phyloP scores from a whole-genome alignment of 2,797 vertebrate genomes.

The Cynopterus sphinx region DNA sequence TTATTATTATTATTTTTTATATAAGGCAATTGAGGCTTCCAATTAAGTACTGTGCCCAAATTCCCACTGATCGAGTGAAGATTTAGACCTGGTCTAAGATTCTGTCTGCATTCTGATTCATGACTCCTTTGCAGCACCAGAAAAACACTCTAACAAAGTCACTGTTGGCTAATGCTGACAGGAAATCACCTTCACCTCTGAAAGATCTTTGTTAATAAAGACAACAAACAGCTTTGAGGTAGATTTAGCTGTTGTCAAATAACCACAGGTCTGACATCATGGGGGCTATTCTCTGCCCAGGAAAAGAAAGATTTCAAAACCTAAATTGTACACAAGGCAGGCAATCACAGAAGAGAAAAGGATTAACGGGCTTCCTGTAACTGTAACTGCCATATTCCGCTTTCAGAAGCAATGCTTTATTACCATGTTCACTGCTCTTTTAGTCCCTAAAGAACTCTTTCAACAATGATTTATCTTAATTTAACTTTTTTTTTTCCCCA shows the following conservation, averaged over 20 bases:
- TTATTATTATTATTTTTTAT: background rate
- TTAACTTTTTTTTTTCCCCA: constrained; percentile 51
- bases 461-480: constrained; percentile 76
- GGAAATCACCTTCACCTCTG: background rate
- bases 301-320: constrained; percentile 77
- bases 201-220: constrained; percentile 24
- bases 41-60: background rate
- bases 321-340: constrained; percentile 63
- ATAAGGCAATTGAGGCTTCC: background rate
- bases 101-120: background rate
- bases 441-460: constrained; percentile 68
- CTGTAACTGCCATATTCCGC: constrained; percentile 61
- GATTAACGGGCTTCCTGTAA: constrained; percentile 72
- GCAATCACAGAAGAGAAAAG: constrained; percentile 32
- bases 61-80: background rate
- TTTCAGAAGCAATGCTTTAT: constrained; percentile 73
- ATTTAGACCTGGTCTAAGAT: background rate
- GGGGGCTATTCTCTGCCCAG: constrained; percentile 62
- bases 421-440: constrained; percentile 56
- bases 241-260: constrained; percentile 38
- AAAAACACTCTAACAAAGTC: background rate
- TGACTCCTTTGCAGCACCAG: background rate
- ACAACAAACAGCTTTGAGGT: background rate
- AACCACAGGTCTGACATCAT: constrained; percentile 52
- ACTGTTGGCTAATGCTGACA: background rate